Evolutionary conservation across 2,888 invertebrate species (phyloP).

Genomic region (Rhamphomyia laevipes): DNA sequence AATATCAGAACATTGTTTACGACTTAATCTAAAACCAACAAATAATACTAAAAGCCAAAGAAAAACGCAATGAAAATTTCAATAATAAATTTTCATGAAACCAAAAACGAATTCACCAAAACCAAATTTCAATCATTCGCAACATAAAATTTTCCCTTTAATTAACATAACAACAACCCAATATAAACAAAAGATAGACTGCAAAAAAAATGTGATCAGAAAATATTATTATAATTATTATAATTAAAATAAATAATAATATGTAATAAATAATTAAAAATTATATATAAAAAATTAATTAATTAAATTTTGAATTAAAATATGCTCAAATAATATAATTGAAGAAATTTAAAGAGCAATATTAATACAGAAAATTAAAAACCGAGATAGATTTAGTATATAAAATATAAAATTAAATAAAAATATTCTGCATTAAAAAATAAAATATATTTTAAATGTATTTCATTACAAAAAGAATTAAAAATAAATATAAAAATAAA

Average conservation of each 20-base stretch:
- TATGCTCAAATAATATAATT: not conserved
- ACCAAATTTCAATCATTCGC: too few relatives aligned
- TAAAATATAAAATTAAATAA: too few relatives aligned
- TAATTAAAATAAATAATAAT: constrained; percentile 9
- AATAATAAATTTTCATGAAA: too few relatives aligned
- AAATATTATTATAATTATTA: constrained; percentile 24
- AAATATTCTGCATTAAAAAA: not conserved
- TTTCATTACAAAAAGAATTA: not conserved
- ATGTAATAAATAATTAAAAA: constrained; percentile 7
- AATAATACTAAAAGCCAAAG: too few relatives aligned
- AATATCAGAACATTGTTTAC: too few relatives aligned
- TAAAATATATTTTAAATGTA: not conserved
- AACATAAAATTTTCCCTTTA: too few relatives aligned
- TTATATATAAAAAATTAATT: constrained; percentile 1
- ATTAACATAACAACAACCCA: not conserved
- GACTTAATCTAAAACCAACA: too few relatives aligned
- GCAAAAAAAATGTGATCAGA: constrained; percentile 41
- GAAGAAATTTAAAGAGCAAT: too few relatives aligned
- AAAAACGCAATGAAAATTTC: too few relatives aligned
- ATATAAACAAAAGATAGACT: constrained; percentile 27
- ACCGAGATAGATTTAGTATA: too few relatives aligned
- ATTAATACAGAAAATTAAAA: too few relatives aligned
- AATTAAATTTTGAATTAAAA: not conserved
- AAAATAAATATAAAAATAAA: constrained; percentile 8
- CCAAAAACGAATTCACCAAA: too few relatives aligned